Base-by-base conservation (phyloP, 2,797 vertebrate genomes). In the Siniperca scherzeri region DNA sequence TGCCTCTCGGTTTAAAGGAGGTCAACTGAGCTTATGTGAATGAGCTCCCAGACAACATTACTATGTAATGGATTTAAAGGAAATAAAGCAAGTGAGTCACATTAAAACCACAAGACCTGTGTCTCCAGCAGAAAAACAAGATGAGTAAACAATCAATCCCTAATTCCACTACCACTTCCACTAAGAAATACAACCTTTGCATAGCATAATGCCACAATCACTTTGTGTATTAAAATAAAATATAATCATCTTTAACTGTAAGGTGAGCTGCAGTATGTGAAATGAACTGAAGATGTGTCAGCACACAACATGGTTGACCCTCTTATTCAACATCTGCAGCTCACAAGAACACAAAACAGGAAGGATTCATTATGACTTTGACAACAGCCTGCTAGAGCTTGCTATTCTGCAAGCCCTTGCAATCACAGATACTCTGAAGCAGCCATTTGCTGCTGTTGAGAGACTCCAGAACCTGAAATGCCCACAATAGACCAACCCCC, bases 71-170 rank as follows among this genome's bases (percentile, higher is more conserved):
- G 46, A 44, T 68, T 80, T n/a, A 79, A 92, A 88, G 79, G 27
- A 84, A 90, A 86, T 91, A 64, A 87, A 79, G 66, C 19, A 44
- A 90, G 74, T 8, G 50, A 77, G 72, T 84, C 79, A 83, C 64
- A 84, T 73, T 77, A 80, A 82, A 75, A 86, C 50, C 77, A 86
- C 78, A 74, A 88, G 86, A 87, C 73, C 59, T 33, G 30, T 4
- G 70, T 81, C 52, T 61, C 70, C 59, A 50, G 72, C 84, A 62
- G 70, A 33, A 56, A 62, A 88, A 86, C 69, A 85, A 74, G 11
- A 72, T 22, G 5, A 80, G 77, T 44, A 64, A 52, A 61, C 11
- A 16, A 53, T 69, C 19, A 65, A 65, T 42, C 33, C 30, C 8
- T 27, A 25, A 69, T 69, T 62, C 65, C 3, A 16, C 3, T 52